Evolutionary conservation across 1,140 invertebrate genomes (phyloP).

Genomic region (Bombyx mori): DNA sequence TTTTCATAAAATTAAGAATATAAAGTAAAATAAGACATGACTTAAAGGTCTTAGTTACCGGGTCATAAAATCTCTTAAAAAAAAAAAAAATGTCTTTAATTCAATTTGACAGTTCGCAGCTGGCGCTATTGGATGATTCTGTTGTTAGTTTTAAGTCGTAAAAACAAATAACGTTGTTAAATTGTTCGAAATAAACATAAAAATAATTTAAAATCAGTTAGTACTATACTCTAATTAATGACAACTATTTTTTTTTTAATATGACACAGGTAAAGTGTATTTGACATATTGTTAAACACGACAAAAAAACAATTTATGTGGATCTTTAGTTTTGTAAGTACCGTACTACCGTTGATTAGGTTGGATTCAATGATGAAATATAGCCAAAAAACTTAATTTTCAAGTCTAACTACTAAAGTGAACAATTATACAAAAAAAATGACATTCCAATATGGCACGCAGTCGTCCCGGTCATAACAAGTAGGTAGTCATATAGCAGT

Average conservation of each 20-base stretch:
- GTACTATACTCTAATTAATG: neutral
- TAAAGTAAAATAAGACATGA: too few relatives aligned
- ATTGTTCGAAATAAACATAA: conserved; percentile 5
- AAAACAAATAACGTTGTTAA: conserved; percentile 11
- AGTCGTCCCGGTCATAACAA: conserved; percentile 14
- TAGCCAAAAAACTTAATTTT: too few relatives aligned
- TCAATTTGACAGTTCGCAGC: conserved; percentile 58
- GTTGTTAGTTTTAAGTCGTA: conserved; percentile 37
- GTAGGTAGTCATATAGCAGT: conserved; percentile 10
- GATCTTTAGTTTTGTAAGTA: too few relatives aligned
- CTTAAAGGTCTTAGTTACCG: too few relatives aligned
- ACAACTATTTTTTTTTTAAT: conserved; percentile 13
- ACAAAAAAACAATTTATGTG: too few relatives aligned
- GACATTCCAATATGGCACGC: conserved; percentile 54
- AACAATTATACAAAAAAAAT: neutral
- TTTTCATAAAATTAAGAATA: too few relatives aligned
- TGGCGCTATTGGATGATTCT: conserved; percentile 37
- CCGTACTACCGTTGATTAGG: neutral
- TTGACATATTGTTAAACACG: too few relatives aligned
- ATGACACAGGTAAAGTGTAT: conserved; percentile 33
- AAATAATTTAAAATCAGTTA: neutral
- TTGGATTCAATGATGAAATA: neutral
- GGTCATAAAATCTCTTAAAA: too few relatives aligned
- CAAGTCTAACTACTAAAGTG: neutral
- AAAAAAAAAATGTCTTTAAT: too few relatives aligned